A percentile compares a stretch with the other conserved stretches of the same genome.
These are phyloP conservation scores for Cuculus canorus DNA, from an alignment of 2,797 vertebrate species.

Conservation along the genomic window DNA sequence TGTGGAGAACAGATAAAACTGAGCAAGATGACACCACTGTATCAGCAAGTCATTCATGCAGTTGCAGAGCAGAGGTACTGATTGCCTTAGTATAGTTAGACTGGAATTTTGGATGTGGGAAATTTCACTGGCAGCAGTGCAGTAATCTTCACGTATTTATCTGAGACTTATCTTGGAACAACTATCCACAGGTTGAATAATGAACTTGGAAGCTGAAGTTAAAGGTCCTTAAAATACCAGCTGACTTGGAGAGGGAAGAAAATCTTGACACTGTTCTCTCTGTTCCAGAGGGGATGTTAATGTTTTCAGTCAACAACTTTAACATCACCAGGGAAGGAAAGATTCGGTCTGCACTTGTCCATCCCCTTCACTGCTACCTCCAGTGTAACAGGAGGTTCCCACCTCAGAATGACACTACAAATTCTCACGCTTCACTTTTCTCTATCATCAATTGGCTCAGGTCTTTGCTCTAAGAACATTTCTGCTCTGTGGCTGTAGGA, in stretches of 20 bases:
- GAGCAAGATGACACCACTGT: background rate
- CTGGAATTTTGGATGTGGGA: background rate
- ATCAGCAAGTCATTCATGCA: background rate
- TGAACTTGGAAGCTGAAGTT: background rate
- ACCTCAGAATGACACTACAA: background rate
- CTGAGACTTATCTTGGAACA: background rate
- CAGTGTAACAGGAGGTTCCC: fast-evolving
- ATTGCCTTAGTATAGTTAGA: background rate
- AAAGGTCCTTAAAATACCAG: background rate
- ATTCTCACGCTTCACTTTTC: background rate
- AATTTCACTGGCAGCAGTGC: background rate
- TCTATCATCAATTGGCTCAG: background rate
- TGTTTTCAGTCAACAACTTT: background rate
- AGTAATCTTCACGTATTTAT: background rate
- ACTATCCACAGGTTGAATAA: background rate
- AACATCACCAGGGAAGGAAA: background rate
- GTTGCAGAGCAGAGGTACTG: background rate
- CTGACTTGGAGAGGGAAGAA: background rate
- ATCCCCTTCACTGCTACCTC: background rate
- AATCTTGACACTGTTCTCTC: background rate
- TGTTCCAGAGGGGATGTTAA: background rate
- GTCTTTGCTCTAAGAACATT: background rate
- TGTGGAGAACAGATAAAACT: background rate
- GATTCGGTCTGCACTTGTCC: background rate
- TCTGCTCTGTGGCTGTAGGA: background rate